These are phyloP conservation scores for Protophormia terraenovae DNA, from an alignment of 2,888 invertebrate species.

Conservation along the genomic window DNA sequence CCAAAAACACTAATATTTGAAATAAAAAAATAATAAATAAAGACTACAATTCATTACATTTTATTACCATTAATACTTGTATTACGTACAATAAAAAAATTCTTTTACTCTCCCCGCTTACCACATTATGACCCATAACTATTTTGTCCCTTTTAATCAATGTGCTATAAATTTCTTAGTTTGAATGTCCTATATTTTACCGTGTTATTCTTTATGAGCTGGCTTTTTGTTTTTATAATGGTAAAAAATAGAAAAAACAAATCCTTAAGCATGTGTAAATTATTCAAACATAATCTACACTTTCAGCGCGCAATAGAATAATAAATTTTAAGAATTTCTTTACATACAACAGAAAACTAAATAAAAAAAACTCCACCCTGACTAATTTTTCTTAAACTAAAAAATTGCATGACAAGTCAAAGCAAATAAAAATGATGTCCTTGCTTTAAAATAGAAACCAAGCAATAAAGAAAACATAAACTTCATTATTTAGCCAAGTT, in stretches of 20 bases:
- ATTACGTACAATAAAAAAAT: neutral
- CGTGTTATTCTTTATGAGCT: slow-evolving; percentile 2
- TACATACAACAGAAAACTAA: neutral
- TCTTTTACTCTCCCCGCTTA: neutral
- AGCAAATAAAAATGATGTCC: slow-evolving; percentile 67
- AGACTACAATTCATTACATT: slow-evolving; percentile 41
- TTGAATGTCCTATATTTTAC: neutral
- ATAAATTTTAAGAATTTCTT: slow-evolving; percentile 57
- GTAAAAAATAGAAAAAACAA: slow-evolving; percentile 27
- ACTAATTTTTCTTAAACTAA: slow-evolving; percentile 36
- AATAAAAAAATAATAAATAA: slow-evolving; percentile 5
- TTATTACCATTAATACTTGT: slow-evolving; percentile 24
- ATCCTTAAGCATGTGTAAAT: slow-evolving; percentile 69
- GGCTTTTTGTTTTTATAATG: slow-evolving; percentile 11
- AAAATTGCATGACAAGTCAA: slow-evolving; percentile 63
- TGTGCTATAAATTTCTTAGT: slow-evolving; percentile 17
- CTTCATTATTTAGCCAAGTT: slow-evolving; percentile 36
- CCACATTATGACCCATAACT: slow-evolving; percentile 36
- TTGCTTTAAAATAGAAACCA: slow-evolving; percentile 31
- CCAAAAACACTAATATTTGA: slow-evolving; percentile 3
- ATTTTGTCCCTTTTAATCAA: slow-evolving; percentile 41
- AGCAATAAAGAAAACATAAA: slow-evolving; percentile 9
- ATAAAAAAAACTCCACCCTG: slow-evolving; percentile 37
- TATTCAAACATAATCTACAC: slow-evolving; percentile 68
- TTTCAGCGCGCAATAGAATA: slow-evolving; percentile 62